Conservation (phyloP, 2,113 vertebrate genomes). For the Conger conger region DNA sequence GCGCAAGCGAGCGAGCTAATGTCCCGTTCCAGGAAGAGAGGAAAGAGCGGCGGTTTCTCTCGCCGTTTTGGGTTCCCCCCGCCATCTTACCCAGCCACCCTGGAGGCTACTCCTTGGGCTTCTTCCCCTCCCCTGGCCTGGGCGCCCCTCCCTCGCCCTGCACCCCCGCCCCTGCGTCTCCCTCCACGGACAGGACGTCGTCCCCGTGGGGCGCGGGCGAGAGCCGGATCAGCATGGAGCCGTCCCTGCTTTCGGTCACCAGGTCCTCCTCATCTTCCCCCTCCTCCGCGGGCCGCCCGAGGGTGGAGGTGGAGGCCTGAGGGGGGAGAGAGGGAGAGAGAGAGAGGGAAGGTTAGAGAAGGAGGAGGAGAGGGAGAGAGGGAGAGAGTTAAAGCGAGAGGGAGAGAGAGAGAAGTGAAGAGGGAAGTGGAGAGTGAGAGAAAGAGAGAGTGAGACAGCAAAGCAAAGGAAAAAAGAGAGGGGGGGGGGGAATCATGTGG, state of each 20-base stretch:
- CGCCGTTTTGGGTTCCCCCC: not conserved
- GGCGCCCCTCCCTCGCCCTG: not conserved
- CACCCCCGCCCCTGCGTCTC: conserved; percentile 26
- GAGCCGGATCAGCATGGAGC: conserved; percentile 51
- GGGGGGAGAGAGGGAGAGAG: not conserved
- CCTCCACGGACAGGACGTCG: conserved; percentile 54
- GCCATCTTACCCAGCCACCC: not conserved
- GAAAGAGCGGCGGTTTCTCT: not conserved
- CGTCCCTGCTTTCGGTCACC: conserved; percentile 54
- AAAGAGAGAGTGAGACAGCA: not conserved
- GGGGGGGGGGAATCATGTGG: not conserved
- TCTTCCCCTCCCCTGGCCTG: not conserved
- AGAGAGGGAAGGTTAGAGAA: no score
- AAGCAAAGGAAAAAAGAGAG: no score
- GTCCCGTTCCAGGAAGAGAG: not conserved
- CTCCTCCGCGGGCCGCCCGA: conserved; percentile 39
- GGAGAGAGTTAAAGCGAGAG: no score
- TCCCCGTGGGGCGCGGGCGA: conserved; percentile 45
- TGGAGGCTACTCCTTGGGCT: conserved; percentile 33
- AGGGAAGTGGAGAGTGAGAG: not conserved
- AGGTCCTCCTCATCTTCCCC: conserved; percentile 45
- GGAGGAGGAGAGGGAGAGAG: no score
- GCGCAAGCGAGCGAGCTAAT: not conserved
- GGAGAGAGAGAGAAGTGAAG: no score
- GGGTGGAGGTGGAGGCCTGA: conserved; percentile 60